Conservation (phyloP, 2,888 invertebrate species). For the Cantharis rufa region DNA sequence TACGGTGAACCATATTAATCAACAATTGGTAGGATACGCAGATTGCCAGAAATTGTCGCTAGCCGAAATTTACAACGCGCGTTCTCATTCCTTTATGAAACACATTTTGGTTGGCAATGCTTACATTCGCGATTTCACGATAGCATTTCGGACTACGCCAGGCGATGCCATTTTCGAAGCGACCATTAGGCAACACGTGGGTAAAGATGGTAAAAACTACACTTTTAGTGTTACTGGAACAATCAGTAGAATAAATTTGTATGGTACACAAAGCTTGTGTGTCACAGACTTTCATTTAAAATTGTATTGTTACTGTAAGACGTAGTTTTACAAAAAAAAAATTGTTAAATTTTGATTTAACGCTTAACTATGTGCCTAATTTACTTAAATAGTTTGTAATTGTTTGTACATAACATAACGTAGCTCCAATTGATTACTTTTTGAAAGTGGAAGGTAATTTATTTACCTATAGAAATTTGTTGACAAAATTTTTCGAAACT, state of each 20-base stretch:
- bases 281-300: constrained; percentile 75
- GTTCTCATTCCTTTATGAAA: constrained; percentile 61
- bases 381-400: not conserved
- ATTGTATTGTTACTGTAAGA: constrained; percentile 38
- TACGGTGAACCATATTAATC: constrained; percentile 69
- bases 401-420: not conserved
- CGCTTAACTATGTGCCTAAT: not conserved
- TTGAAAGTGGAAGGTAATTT: not conserved
- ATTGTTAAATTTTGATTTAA: not conserved
- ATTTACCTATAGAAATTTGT: not conserved
- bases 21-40: constrained; percentile 61
- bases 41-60: constrained; percentile 71
- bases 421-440: not conserved
- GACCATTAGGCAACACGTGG: constrained; percentile 61
- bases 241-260: constrained; percentile 77
- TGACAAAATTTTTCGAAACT: not conserved
- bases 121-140: constrained; percentile 65
- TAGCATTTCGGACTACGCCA: constrained; percentile 68
- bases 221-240: constrained; percentile 67
- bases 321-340: not conserved
- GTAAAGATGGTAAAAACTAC: constrained; percentile 46
- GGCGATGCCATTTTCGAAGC: constrained; percentile 79
- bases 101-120: constrained; percentile 49
- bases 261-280: constrained; percentile 80
- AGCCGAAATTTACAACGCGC: constrained; percentile 67